These are phyloP conservation scores for Oscheius onirici DNA, from an alignment of 2,888 invertebrate species.

Conservation along the genomic window DNA sequence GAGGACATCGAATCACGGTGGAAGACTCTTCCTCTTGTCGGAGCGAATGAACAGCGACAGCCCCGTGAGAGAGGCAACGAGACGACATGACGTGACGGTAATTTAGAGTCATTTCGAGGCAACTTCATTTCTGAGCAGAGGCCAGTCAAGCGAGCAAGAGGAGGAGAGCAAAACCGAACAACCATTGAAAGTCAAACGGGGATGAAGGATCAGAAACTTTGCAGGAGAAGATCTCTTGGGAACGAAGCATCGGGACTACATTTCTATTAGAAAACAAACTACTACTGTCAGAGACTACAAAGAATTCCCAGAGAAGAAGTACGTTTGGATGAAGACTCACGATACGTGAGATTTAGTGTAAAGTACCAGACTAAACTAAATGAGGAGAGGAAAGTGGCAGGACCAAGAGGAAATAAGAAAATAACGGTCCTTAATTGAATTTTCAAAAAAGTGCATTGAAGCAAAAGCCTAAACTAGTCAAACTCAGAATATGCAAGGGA, in stretches of 20 bases:
- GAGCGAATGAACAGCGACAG: conserved; percentile 12
- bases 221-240: too few species aligned
- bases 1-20: background rate
- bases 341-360: too few species aligned
- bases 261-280: too few species aligned
- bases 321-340: too few species aligned
- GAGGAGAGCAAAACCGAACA: background rate
- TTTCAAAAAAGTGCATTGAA: too few species aligned
- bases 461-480: too few species aligned
- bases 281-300: too few species aligned
- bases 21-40: background rate
- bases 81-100: conserved; percentile 14
- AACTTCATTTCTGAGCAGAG: conserved; percentile 7
- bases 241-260: too few species aligned
- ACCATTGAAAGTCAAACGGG: background rate
- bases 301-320: background rate
- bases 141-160: background rate
- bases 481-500: too few species aligned
- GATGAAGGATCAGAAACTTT: background rate
- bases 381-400: background rate
- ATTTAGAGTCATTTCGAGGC: conserved; percentile 10
- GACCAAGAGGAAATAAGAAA: too few species aligned
- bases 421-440: background rate
- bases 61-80: background rate
- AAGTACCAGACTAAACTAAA: too few species aligned